Percentiles rank a stretch among this genome's conserved stretches.
These are phyloP conservation scores for Heliocidaris tuberculata DNA, from an alignment of 35 echinoderm and acorn worm species.

Conservation along the genomic window DNA sequence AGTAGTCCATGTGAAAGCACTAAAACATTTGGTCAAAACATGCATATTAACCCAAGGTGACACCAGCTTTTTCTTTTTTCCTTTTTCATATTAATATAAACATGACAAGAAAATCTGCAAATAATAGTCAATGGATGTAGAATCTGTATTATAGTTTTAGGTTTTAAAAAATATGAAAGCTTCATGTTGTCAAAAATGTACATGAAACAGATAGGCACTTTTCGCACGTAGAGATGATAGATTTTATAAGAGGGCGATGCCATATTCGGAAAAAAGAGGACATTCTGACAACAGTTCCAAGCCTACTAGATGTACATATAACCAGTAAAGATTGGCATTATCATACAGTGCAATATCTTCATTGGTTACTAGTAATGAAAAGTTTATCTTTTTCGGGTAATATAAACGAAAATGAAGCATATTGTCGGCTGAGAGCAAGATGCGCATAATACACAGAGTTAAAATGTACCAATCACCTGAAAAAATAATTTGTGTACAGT, in stretches of 20 bases:
- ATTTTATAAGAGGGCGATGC: neutral
- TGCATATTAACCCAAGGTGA: neutral
- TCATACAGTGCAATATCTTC: too few species aligned
- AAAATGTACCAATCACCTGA: too few species aligned
- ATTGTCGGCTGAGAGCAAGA: too few species aligned
- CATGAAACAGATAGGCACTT: constrained; percentile 16
- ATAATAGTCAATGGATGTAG: neutral
- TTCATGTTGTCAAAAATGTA: neutral
- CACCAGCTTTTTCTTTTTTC: neutral
- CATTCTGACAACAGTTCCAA: too few species aligned
- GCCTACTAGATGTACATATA: too few species aligned
- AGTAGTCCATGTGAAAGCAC: neutral
- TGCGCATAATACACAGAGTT: too few species aligned
- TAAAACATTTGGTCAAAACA: neutral
- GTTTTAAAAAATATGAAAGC: neutral
- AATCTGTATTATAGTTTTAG: neutral
- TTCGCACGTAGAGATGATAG: neutral
- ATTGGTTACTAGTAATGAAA: too few species aligned
- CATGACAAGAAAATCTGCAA: neutral
- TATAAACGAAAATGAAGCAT: too few species aligned
- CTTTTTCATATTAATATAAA: neutral
- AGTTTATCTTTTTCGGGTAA: too few species aligned
- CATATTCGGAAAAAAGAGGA: neutral
- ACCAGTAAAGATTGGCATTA: too few species aligned
- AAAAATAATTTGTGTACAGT: too few species aligned